Conservation (phyloP, 2,888 invertebrate genomes). For the Drosophila seclusa region DNA sequence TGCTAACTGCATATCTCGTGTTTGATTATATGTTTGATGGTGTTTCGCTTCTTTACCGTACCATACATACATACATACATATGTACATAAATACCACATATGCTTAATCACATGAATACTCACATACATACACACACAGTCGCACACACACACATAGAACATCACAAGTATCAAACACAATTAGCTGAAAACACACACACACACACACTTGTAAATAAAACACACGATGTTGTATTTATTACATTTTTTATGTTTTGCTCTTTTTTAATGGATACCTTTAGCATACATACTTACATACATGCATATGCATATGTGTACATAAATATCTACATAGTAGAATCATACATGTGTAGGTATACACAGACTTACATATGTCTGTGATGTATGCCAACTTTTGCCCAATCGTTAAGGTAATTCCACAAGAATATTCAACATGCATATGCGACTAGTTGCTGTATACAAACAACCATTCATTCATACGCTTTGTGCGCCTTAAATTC, state of each 20-base stretch:
- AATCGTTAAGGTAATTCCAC: constrained; percentile 34
- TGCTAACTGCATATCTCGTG: constrained; percentile 46
- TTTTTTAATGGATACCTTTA: constrained; percentile 34
- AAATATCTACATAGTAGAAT: constrained; percentile 21
- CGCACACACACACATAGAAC: constrained; percentile 13
- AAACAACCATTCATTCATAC: constrained; percentile 33
- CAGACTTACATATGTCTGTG: constrained; percentile 24
- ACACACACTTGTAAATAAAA: constrained; percentile 51
- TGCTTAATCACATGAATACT: neutral
- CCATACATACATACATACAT: constrained; percentile 8
- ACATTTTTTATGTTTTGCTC: constrained; percentile 4
- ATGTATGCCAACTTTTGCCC: constrained; percentile 29
- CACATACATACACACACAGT: constrained; percentile 20
- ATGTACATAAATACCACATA: neutral
- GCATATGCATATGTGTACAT: constrained; percentile 25
- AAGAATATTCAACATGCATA: constrained; percentile 41
- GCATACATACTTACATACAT: constrained; percentile 46
- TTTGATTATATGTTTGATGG: constrained; percentile 58
- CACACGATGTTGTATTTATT: constrained; percentile 13
- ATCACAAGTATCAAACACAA: constrained; percentile 36
- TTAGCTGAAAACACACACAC: constrained; percentile 35
- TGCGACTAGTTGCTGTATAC: constrained; percentile 56
- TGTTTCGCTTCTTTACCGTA: constrained; percentile 51
- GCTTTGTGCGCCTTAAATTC: constrained; percentile 48
- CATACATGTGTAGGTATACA: constrained; percentile 38